A percentile compares a stretch with the other conserved stretches of the same genome.
phyloP scores from a whole-genome alignment of 2,888 invertebrate species.

The Allophyes oxyacanthae region DNA sequence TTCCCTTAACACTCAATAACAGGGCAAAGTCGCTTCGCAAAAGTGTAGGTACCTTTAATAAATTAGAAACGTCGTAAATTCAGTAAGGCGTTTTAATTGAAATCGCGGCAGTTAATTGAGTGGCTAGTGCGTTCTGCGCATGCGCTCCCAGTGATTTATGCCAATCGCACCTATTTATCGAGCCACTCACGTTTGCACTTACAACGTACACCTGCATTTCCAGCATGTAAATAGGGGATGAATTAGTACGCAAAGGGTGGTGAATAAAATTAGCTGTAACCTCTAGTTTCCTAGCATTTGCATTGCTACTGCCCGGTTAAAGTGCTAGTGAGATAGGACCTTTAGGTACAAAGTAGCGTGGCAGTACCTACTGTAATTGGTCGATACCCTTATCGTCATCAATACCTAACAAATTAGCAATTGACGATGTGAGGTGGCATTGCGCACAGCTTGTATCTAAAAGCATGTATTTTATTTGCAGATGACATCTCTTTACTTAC shows the following conservation, averaged over 20 bases:
- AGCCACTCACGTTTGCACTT: constrained; percentile 66
- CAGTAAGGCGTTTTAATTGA: constrained; percentile 86
- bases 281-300: constrained; percentile 36
- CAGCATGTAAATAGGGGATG: constrained; percentile 58
- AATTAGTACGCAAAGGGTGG: constrained; percentile 44
- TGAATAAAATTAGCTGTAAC: constrained; percentile 42
- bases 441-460: too few species aligned
- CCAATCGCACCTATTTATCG: constrained; percentile 76
- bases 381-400: too few species aligned
- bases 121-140: constrained; percentile 73
- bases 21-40: constrained; percentile 35
- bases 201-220: constrained; percentile 68
- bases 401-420: too few species aligned
- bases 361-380: too few species aligned
- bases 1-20: constrained; percentile 26
- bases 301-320: constrained; percentile 20
- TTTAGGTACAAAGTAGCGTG: constrained; percentile 9
- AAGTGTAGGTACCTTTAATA: constrained; percentile 61
- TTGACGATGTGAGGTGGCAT: too few species aligned
- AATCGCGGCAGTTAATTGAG: constrained; percentile 85
- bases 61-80: constrained; percentile 84
- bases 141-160: constrained; percentile 80
- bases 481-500: too few species aligned
- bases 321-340: constrained; percentile 12
- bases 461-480: too few species aligned